Evolutionary conservation across 2,797 vertebrate species (phyloP), one percentile per base, ranked within the genome.

Genomic region (Rhynchotus rufescens): DNA sequence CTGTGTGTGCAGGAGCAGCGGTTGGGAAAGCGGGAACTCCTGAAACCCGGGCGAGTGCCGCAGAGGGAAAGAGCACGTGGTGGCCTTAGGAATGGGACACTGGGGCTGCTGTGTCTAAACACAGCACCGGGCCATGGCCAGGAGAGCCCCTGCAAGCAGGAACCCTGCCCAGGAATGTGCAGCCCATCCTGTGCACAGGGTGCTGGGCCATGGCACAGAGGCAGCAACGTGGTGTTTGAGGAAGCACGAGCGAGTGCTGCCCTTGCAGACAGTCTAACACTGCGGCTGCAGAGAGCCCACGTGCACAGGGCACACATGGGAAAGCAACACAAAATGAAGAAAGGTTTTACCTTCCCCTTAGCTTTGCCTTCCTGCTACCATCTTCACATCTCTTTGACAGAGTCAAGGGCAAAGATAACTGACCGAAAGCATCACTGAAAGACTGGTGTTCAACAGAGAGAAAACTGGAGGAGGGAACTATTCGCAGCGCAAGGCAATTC

Each of bases 21-120:
- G 30, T 59, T n/a, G 38, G 2, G 10, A 82, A 84, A 62, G 40
- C 52, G 57, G 64, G 6, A 80, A 68, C 57, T 61, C 52, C 22
- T 30, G 40, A 84, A 86, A 80, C 1, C 0, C 0, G 0, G 7
- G n/a, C 45, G 60, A 15, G 0, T 6, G 62, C 34, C 42, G 6
- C 30, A 52, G 16, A 6, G 15, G 16, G 10, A 84, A 88, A 25
- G 1, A 8, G 45, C 64, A 52, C 1, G 4, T 22, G 25, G 10
- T 34, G 42, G 30, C 28, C 15, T 1, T 26, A n/a, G 4, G 1
- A 84, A 54, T 0, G 1, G 44, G n/a, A 47, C 77, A 73, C 51
- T 25, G 1, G 9, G 45, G 34, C 59, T 52, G 23, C 34, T 76
- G 12, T 51, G n/a, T 38, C 42, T 45, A 5, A 69, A 15, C 0